phyloP scores from a whole-genome alignment of 2,888 invertebrate species.

The Camptogramma bilineatum region DNA sequence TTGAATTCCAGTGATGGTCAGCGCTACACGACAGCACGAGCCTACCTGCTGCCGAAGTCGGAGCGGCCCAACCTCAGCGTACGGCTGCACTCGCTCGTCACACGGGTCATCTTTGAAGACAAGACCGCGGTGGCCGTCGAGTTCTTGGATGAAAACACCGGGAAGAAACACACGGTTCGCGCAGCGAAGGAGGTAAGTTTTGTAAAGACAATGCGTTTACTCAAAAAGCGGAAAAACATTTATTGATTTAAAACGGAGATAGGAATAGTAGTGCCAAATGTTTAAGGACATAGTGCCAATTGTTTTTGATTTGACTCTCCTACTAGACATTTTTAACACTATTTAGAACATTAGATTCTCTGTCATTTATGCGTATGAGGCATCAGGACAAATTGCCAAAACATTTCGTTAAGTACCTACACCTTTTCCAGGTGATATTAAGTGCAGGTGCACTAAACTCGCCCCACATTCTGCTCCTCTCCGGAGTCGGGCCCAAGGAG shows the following conservation, averaged over 20 bases:
- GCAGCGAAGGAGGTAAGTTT: constrained; percentile 83
- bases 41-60: constrained; percentile 75
- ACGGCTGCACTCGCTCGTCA: constrained; percentile 84
- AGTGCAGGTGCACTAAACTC: constrained; percentile 87
- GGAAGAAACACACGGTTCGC: constrained; percentile 63
- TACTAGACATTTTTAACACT: no score
- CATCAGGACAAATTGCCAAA: no score
- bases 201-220: neutral
- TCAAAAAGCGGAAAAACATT: no score
- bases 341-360: no score
- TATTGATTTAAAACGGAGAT: no score
- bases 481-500: constrained; percentile 87
- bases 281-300: no score
- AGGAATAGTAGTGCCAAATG: no score
- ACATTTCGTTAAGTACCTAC: neutral
- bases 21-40: constrained; percentile 85
- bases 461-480: constrained; percentile 87
- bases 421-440: constrained; percentile 76
- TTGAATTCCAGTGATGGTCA: constrained; percentile 82
- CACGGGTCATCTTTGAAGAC: constrained; percentile 78
- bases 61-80: constrained; percentile 84
- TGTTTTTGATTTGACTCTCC: no score
- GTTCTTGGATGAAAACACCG: constrained; percentile 71
- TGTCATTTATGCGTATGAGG: no score
- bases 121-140: constrained; percentile 83